Evolutionary conservation across 2,888 invertebrate species (phyloP).

Genomic region (Pristionchus exspectatus): DNA sequence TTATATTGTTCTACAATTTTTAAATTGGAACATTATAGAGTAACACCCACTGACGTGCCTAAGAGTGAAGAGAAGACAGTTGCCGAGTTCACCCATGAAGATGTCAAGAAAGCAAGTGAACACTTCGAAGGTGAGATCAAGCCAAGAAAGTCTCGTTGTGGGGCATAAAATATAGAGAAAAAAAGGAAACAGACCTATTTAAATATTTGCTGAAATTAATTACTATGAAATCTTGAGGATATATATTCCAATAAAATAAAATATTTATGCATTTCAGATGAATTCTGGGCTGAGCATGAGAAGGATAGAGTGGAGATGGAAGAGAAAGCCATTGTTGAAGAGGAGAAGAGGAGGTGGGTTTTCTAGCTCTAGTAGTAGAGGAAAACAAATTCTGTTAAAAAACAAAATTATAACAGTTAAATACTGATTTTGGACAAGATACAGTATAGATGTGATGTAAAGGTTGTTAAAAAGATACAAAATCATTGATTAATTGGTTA

Average conservation of each 20-base stretch:
- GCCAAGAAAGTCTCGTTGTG: neutral
- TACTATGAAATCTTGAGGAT: too few species aligned
- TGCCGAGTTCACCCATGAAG: neutral
- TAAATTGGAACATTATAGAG: neutral
- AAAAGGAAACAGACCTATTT: neutral
- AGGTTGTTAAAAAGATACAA: neutral
- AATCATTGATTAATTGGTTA: neutral
- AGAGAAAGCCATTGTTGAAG: neutral
- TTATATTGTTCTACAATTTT: neutral
- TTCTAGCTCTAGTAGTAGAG: neutral
- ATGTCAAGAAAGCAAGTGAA: slow-evolving; percentile 24
- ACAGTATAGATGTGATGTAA: neutral
- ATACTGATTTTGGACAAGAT: too few species aligned
- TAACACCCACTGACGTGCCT: neutral
- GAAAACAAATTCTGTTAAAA: neutral
- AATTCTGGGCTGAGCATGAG: slow-evolving; percentile 46
- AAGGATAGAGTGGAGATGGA: slow-evolving; percentile 19
- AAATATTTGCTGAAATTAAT: too few species aligned
- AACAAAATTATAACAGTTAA: neutral
- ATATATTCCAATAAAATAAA: too few species aligned
- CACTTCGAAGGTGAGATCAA: neutral
- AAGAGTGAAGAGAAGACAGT: neutral
- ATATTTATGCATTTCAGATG: slow-evolving; percentile 4
- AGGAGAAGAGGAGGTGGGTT: neutral
- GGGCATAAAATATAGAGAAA: neutral